Evolutionary conservation across 2,113 vertebrate genomes (phyloP).

Genomic region (Onychostruthus taczanowskii): DNA sequence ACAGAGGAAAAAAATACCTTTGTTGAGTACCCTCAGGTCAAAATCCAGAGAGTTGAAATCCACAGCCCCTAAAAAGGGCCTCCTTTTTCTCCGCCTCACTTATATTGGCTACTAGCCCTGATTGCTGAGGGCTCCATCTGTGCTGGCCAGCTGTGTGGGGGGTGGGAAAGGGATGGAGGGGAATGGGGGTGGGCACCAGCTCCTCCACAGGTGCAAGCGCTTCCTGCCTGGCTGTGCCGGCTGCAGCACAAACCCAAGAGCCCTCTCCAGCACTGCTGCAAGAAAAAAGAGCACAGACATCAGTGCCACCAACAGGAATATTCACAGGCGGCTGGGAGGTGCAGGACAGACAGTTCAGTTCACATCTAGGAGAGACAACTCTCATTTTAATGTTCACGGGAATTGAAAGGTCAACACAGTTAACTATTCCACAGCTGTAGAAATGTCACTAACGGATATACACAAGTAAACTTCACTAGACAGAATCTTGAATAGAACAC

Average conservation of each 20-base stretch:
- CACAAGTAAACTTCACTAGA: background rate
- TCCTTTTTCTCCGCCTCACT: fast-evolving
- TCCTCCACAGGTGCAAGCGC: background rate
- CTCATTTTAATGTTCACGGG: background rate
- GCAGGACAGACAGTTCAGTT: fast-evolving
- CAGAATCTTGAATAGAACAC: background rate
- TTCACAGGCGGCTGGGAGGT: background rate
- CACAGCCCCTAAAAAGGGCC: fast-evolving
- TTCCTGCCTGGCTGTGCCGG: background rate
- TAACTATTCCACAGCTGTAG: background rate
- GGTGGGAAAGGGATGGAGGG: background rate
- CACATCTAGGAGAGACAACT: background rate
- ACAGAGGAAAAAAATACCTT: fast-evolving
- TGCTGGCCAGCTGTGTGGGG: background rate
- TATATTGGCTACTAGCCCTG: background rate
- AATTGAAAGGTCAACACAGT: background rate
- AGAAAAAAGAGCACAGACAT: background rate
- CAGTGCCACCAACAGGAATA: background rate
- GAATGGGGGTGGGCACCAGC: background rate
- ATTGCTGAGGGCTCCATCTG: background rate
- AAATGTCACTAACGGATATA: background rate
- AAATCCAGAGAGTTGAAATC: fast-evolving
- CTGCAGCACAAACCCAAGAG: background rate
- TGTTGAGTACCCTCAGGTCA: background rate
- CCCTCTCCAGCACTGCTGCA: fast-evolving